Percentiles rank a stretch among this genome's conserved stretches.
phyloP scores from a whole-genome alignment of 2,797 vertebrate species.

The Acrossocheilus wenchowensis region DNA sequence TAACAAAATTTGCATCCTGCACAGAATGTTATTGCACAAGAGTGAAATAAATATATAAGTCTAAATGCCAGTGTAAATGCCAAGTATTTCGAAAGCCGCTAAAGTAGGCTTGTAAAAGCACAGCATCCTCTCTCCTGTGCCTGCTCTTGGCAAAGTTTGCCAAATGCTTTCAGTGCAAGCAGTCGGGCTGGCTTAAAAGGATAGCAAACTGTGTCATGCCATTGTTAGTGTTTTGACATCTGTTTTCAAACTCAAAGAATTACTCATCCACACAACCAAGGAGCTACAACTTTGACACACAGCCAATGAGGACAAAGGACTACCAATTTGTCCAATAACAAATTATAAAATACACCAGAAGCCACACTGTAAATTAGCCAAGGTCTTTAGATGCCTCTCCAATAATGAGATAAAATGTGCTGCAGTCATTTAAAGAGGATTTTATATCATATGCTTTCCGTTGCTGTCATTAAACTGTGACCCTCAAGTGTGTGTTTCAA shows the following conservation, averaged over 20 bases:
- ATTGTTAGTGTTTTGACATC: slow-evolving; percentile 67
- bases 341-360: slow-evolving; percentile 65
- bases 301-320: slow-evolving; percentile 62
- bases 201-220: slow-evolving; percentile 65
- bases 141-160: slow-evolving; percentile 63
- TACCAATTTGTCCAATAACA: slow-evolving; percentile 66
- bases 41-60: slow-evolving; percentile 73
- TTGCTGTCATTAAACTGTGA: slow-evolving; percentile 55
- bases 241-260: slow-evolving; percentile 66
- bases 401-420: slow-evolving; percentile 65
- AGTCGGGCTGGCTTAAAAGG: slow-evolving; percentile 64
- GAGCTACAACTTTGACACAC: slow-evolving; percentile 64
- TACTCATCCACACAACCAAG: slow-evolving; percentile 62
- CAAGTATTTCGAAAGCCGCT: slow-evolving; percentile 66
- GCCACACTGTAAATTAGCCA: slow-evolving; percentile 58
- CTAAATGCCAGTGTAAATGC: slow-evolving; percentile 72
- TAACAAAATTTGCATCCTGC: slow-evolving; percentile 70
- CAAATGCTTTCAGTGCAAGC: slow-evolving; percentile 63
- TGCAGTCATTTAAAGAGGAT: slow-evolving; percentile 54
- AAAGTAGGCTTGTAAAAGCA: slow-evolving; percentile 69
- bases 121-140: slow-evolving; percentile 58
- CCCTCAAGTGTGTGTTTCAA: slow-evolving; percentile 54
- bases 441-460: slow-evolving; percentile 61
- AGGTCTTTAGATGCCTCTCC: slow-evolving; percentile 60
- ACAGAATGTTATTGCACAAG: slow-evolving; percentile 68